Evolutionary conservation across 2,113 vertebrate species (phyloP), one percentile per base, ranked within the genome.

Genomic region (Protomyctophum bolini): DNA sequence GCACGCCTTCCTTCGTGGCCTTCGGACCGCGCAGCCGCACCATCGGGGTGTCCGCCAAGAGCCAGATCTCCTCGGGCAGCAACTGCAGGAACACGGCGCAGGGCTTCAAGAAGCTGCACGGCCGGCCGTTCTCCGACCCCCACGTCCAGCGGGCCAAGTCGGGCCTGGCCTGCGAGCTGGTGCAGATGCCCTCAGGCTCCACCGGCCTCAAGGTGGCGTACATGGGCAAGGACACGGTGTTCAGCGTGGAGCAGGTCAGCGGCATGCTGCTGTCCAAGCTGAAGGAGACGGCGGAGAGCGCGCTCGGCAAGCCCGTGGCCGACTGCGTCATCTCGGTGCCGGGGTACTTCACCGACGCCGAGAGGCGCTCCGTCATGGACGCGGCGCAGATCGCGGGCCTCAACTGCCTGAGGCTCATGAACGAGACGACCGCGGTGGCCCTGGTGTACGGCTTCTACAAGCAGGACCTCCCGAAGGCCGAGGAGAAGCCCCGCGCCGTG

Each of bases 371-470:
- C 68, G 94, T 99, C 56, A 88, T 99, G 70, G 97, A 99, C 91
- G 97, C 98, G 61, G 97, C 98, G 73, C 97, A 99, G 88, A 98
- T 99, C 48, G 97, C 97, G 66, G 97, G 98, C 63, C 97, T 99
- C 71, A 99, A 99, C 87, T 99, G 98, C 77, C 89, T 99, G 80
- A 92, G 89, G 63, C 92, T 99, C 51, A 99, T 99, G 92, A 99
- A 99, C 81, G 98, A 99, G 87, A 97, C 96, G 7, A 98, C 98
- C 73, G 96, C 98, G 98, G 98, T 99, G 92, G 96, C 97, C 55
- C 93, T 99, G 82, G 97, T 97, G 0, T 99, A 99, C 71, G 98
- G 98, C 51, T 99, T 99, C 85, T 99, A 99, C 87, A 99, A 99
- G 86, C 98, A 97, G 92, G 98, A 99, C 88, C 95, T 99, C 66